Percentiles rank a stretch among this genome's conserved stretches.
These are phyloP conservation scores for Anoplophora glabripennis DNA, from an alignment of 1,140 invertebrate species.

Conservation along the genomic window DNA sequence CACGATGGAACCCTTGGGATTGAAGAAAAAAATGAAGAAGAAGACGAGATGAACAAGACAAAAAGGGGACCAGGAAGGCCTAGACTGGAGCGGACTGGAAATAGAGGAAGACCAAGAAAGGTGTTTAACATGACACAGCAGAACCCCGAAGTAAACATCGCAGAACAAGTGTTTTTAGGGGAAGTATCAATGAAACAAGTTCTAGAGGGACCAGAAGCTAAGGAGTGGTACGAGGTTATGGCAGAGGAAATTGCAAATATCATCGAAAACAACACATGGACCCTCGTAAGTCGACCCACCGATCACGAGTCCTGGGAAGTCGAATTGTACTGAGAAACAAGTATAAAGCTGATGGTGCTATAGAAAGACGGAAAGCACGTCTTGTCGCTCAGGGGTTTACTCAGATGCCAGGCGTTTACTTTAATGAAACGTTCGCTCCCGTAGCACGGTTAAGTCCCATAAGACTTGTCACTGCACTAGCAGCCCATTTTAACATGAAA, in stretches of 20 bases:
- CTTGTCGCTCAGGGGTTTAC: constrained; percentile 46
- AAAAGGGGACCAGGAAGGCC: too few species aligned
- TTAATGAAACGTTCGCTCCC: constrained; percentile 45
- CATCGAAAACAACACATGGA: background rate
- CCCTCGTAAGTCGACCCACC: background rate
- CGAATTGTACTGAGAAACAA: constrained; percentile 43
- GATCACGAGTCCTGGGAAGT: background rate
- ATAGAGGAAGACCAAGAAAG: background rate
- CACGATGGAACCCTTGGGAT: background rate
- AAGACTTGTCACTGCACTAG: constrained; percentile 26
- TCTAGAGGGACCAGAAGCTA: background rate
- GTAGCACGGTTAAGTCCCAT: constrained; percentile 30
- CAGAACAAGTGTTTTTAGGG: background rate
- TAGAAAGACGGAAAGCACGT: constrained; percentile 45
- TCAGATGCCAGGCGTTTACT: constrained; percentile 43
- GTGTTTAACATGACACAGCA: background rate
- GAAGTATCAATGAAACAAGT: background rate
- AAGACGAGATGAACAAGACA: too few species aligned
- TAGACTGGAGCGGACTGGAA: too few species aligned
- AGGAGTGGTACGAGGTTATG: constrained; percentile 44
- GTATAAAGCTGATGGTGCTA: constrained; percentile 28
- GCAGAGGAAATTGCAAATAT: constrained; percentile 16
- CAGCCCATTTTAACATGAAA: constrained; percentile 23
- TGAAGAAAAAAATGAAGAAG: background rate
- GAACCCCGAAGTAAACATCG: background rate